Evolutionary conservation across 2,797 vertebrate species (phyloP), one percentile per base, ranked within the genome.

Genomic region (Acipenser transmontanus): DNA sequence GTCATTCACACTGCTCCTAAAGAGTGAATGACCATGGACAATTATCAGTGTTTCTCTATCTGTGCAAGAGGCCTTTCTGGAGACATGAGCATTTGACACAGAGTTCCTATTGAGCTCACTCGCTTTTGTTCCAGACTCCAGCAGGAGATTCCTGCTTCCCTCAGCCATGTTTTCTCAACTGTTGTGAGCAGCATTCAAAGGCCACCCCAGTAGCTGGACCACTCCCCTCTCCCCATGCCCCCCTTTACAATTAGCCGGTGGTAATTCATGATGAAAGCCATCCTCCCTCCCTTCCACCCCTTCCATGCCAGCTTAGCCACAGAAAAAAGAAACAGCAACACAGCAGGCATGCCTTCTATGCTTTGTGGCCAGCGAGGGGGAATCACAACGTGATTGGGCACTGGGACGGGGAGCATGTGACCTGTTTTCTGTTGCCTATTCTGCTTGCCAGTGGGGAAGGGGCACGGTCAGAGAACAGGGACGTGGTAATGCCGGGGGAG

Each of bases 101-200:
- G 69, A 20, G 73, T 74, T 80, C 76, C 86, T 72, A 82, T 81
- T 80, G 84, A 64, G 83, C 50, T 8, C 77, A 82, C 76, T 71
- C 70, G 72, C 81, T 84, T 71, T 77, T 79, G 75, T 80, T 81
- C 72, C 72, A 48, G 14, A 6, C 54, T 64, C 49, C 69, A 71
- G 71, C 74, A 72, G 78, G 81, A 83, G 61, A 76, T 82, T 72
- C 71, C 73, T 79, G 72, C 68, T 72, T 77, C 77, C 79, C 77
- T 76, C 82, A 74, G 77, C 73, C 74, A 71, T 82, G 74, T 84
- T 76, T 76, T 78, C 73, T 84, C 86, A 85, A 88, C 84, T 81
- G 74, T 71, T 69, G 73, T 70, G 74, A 80, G 70, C 69, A 78
- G 73, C 66, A 81, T 85, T 91, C 82, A 89, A 85, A 83, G 78